phyloP scores from a whole-genome alignment of 2,888 invertebrate genomes.

The Drosophila paramelanica region DNA sequence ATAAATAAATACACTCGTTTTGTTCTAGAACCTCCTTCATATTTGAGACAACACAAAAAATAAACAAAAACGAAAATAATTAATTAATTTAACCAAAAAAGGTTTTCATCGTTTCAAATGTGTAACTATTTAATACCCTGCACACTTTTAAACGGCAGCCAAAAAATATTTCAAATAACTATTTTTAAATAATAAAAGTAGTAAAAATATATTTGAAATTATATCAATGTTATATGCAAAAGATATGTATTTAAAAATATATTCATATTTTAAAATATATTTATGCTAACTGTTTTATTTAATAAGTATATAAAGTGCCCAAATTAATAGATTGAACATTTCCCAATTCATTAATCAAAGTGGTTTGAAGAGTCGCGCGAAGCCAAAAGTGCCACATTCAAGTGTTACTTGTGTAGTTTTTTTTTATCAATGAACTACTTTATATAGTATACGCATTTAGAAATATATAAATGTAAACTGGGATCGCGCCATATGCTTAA shows the following conservation, averaged over 20 bases:
- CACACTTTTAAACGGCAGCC: background rate
- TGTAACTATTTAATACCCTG: slow-evolving; percentile 1
- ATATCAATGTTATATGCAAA: background rate
- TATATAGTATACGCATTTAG: background rate
- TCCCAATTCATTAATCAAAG: slow-evolving; percentile 11
- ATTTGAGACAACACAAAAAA: background rate
- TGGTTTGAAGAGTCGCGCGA: background rate
- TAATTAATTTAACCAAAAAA: slow-evolving; percentile 14
- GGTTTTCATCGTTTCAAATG: background rate
- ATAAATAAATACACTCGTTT: slow-evolving; percentile 16
- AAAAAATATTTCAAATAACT: background rate
- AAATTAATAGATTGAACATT: background rate
- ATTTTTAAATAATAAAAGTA: no score
- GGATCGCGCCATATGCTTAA: slow-evolving; percentile 23
- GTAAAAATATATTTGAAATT: no score
- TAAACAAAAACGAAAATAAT: background rate
- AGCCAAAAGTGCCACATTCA: background rate
- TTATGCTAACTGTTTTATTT: no score
- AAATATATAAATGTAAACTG: background rate
- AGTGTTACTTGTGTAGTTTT: slow-evolving; percentile 17
- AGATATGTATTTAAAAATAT: background rate
- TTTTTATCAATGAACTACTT: slow-evolving; percentile 40
- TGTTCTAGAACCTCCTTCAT: slow-evolving; percentile 6
- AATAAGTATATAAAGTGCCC: background rate
- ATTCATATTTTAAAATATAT: background rate